Base-by-base conservation (phyloP, 2,113 vertebrate genomes). In the Vulpes lagopus region DNA sequence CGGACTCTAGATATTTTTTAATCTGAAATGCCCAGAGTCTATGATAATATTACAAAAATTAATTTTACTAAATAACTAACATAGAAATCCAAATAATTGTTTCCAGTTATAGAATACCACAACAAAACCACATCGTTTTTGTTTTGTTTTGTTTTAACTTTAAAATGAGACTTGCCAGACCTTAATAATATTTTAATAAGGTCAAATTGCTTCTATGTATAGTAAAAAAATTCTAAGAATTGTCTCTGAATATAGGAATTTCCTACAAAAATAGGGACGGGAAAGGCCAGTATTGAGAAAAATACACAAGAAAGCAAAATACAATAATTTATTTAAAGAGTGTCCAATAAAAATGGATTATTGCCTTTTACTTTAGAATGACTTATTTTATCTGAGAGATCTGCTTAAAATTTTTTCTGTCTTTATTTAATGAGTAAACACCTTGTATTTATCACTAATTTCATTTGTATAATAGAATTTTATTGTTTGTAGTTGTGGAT, bases 391-490 rank as follows among this genome's bases (percentile, higher is more conserved):
- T 67, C 79, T 96, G 30, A 83, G 55, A 53, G 9, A 93, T 91
- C 20, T n/a, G 89, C 62, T 89, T 51, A 80, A 69, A 67, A 12
- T 23, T 43, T 67, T 32, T 78, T 89, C 30, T 82, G n/a, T 79
- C 9, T 86, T 83, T 86, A 53, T 95, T 86, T 94, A 96, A 64
- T 82, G 80, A 94, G 53, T 76, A 91, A 87, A 96, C 22, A 85
- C 0, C 17, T 97, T 7, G 49, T 35, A 94, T 92, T 84, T 95
- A 22, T 76, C 69, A 94, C 60, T 92, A 59, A 87, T 16, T 96
- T 95, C 83, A 96, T 92, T 97, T 94, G 71, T 93, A 57, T 89
- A 94, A 91, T 74, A 15, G n/a, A 83, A 78, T n/a, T 76, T 80
- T 57, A 94, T 86, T 89, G 67, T 89, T 82, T 95, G 22, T 67